phyloP scores from a whole-genome alignment of 2,113 vertebrate species.

The Butorides virescens region DNA sequence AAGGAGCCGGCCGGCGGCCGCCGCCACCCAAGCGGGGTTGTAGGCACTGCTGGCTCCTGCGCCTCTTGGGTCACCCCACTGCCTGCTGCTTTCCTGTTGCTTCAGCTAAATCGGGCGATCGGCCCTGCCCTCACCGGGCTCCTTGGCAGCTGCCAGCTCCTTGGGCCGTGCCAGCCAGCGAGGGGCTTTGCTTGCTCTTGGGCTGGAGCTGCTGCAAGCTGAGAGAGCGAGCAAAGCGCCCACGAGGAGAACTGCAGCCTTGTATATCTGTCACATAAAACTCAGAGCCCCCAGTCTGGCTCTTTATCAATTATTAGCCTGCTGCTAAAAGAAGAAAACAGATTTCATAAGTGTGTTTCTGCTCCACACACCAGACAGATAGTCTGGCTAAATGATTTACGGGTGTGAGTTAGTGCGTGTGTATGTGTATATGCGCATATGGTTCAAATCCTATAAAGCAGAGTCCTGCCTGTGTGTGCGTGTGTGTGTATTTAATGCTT shows the following conservation, averaged over 20 bases:
- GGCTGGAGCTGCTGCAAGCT: background rate
- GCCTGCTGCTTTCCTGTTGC: background rate
- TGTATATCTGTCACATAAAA: slow-evolving; percentile 25
- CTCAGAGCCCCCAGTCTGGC: background rate
- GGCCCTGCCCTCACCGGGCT: background rate
- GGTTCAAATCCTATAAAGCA: slow-evolving; percentile 30
- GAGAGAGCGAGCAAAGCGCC: background rate
- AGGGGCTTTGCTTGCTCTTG: background rate
- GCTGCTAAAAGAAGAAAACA: slow-evolving; percentile 51
- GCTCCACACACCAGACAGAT: slow-evolving; percentile 42
- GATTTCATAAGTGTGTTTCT: slow-evolving; percentile 47
- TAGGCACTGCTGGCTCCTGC: background rate
- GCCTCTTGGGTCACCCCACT: background rate
- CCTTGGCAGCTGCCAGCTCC: background rate
- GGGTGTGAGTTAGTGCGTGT: background rate
- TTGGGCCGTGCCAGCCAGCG: background rate
- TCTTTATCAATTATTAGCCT: slow-evolving; percentile 51
- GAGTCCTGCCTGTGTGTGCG: background rate
- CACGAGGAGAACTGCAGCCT: background rate
- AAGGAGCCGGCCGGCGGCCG: background rate
- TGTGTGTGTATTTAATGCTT: slow-evolving; percentile 23
- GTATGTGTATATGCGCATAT: background rate
- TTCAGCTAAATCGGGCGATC: background rate
- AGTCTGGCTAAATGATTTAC: slow-evolving; percentile 41
- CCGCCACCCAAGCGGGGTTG: background rate